Evolutionary conservation across 2,113 vertebrate species (phyloP).

Genomic region (Raja brachyura): DNA sequence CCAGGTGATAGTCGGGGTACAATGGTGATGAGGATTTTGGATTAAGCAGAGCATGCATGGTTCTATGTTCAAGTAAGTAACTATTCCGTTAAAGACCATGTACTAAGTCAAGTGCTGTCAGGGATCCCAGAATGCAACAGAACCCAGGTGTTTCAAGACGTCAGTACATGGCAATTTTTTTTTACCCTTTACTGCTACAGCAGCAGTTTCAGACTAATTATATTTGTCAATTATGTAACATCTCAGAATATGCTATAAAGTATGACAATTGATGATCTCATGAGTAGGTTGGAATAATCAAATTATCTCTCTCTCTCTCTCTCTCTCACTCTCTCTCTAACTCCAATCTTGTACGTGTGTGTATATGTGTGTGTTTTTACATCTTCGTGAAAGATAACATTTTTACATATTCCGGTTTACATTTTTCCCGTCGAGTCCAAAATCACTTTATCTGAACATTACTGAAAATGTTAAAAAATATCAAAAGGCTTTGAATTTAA

Average conservation of each 20-base stretch:
- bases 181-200: not conserved
- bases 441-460: too few species aligned
- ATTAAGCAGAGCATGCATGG: not conserved
- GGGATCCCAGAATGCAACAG: not conserved
- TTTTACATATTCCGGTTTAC: too few species aligned
- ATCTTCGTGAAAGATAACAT: too few species aligned
- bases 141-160: not conserved
- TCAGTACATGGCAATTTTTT: not conserved
- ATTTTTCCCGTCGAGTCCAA: too few species aligned
- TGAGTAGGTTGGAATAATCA: not conserved
- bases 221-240: too few species aligned
- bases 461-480: too few species aligned
- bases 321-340: too few species aligned
- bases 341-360: too few species aligned
- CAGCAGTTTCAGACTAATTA: not conserved
- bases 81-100: not conserved
- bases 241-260: not conserved
- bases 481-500: too few species aligned
- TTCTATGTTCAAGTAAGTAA: not conserved
- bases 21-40: not conserved
- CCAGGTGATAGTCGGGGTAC: not conserved
- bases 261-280: not conserved
- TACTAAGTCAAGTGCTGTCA: not conserved
- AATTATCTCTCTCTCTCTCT: not conserved
- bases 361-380: too few species aligned